Conservation (phyloP, 2,797 vertebrate genomes). For the Acanthornis magna region DNA sequence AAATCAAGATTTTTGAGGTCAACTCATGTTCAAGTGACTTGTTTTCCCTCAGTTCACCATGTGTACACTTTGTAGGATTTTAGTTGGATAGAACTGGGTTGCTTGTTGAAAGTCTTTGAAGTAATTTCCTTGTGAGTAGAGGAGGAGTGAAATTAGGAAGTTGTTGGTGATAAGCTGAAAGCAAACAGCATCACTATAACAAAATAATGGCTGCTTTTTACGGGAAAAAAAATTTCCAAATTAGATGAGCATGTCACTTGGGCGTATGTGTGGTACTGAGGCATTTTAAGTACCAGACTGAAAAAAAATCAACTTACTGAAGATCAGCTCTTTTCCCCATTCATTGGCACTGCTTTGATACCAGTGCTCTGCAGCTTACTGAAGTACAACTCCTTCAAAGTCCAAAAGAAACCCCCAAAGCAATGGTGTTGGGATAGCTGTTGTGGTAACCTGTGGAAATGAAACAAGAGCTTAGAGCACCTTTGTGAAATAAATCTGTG, state of each 20-base stretch:
- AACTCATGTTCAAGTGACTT: not conserved
- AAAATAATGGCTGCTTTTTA: not conserved
- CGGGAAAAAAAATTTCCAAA: not conserved
- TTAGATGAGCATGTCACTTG: not conserved
- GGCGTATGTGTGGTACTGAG: not conserved
- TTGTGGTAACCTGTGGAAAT: not conserved
- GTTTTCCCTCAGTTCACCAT: not conserved
- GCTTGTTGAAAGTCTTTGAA: not conserved
- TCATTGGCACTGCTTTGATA: not conserved
- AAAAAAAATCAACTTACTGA: not conserved
- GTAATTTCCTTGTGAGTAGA: not conserved
- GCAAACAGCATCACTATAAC: not conserved
- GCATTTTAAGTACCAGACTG: not conserved
- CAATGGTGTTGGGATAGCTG: not conserved
- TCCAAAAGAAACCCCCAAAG: not conserved
- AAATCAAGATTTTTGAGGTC: not conserved
- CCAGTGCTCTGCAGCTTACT: not conserved
- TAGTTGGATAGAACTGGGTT: not conserved
- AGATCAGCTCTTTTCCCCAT: not conserved
- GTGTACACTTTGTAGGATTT: not conserved
- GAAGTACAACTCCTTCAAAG: not conserved
- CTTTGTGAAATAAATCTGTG: not conserved
- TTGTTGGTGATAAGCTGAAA: not conserved
- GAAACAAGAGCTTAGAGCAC: not conserved
- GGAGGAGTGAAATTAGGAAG: not conserved